Evolutionary conservation across 2,113 vertebrate species (phyloP).

Genomic region (Podocnemis expansa): DNA sequence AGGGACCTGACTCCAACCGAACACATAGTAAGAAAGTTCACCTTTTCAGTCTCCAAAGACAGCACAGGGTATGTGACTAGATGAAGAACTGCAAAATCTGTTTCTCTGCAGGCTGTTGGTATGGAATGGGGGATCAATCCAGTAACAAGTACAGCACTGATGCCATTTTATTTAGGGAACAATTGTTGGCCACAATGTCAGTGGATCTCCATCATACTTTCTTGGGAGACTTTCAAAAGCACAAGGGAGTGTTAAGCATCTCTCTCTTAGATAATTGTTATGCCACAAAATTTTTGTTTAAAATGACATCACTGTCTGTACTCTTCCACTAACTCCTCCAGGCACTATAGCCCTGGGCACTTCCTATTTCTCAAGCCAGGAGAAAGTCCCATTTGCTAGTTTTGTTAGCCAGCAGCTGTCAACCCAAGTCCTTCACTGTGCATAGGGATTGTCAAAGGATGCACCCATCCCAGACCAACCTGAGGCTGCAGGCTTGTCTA

Average conservation of each 20-base stretch:
- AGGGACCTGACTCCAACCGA: constrained; percentile 57
- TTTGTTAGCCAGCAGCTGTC: background rate
- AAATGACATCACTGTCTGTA: constrained; percentile 31
- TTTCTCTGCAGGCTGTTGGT: constrained; percentile 20
- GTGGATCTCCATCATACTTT: background rate
- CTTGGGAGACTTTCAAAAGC: constrained; percentile 49
- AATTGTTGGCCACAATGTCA: background rate
- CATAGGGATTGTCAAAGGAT: background rate
- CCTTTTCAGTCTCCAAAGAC: constrained; percentile 33
- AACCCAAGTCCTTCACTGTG: background rate
- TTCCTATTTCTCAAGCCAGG: background rate
- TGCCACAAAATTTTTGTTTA: constrained; percentile 52
- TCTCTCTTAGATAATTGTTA: constrained; percentile 26
- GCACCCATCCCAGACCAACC: background rate
- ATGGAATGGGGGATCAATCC: background rate
- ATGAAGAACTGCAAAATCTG: constrained; percentile 7
- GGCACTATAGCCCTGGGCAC: constrained; percentile 40
- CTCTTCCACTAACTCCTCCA: background rate
- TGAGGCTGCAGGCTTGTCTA: background rate
- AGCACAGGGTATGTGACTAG: background rate
- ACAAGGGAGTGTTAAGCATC: background rate
- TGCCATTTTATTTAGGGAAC: background rate
- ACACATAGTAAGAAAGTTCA: constrained; percentile 14
- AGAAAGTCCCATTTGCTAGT: background rate
- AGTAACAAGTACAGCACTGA: background rate